Base-by-base conservation (phyloP, 2,888 invertebrate genomes). In the Drosophila testacea region DNA sequence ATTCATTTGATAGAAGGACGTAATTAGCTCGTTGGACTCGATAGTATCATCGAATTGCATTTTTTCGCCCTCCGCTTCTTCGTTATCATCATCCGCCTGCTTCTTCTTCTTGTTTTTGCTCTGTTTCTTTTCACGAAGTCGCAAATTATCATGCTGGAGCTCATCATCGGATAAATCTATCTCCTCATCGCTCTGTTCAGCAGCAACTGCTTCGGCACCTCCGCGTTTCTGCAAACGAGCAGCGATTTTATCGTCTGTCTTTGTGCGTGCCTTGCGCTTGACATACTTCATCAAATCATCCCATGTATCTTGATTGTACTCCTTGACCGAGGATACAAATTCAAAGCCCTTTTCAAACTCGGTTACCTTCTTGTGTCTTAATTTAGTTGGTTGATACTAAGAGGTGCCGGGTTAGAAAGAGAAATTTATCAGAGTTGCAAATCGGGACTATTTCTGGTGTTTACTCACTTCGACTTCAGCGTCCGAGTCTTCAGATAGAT, bases 1-100 rank as follows among this genome's bases (percentile, higher is more conserved):
- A 93, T 99, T 98, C 98, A 99, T 98, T 93, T 98, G 97, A 91
- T 98, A 97, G 92, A 97, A 97, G 0, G 96, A 95, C 2, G 94
- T 95, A 2, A 94, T 93, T 68, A 95, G 93, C 56, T 95, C 95
- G 70, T 96, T 95, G 32, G 94, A 94, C 1, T 93, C 93, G 1
- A 95, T 94, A 0, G 90, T 79, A 78, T 96, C 96, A 83, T 96
- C 96, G 89, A 95, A 92, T 54, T 88, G 76, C 92, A 92, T 90
- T 78, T 92, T 92, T 65, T 91, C 92, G 9, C 94, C 94, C 67
- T 94, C 93, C 22, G 94, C 93, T 56, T 94, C 93, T 76, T 94
- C 93, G 11, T 93, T 93, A 91, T 91, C 92, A 2, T 93, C 93
- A 3, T 93, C 93, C 0, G 66, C 61, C 0, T 80, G 90, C 81